Conservation (phyloP, 2,888 invertebrate genomes). For the Protonemura montana region DNA sequence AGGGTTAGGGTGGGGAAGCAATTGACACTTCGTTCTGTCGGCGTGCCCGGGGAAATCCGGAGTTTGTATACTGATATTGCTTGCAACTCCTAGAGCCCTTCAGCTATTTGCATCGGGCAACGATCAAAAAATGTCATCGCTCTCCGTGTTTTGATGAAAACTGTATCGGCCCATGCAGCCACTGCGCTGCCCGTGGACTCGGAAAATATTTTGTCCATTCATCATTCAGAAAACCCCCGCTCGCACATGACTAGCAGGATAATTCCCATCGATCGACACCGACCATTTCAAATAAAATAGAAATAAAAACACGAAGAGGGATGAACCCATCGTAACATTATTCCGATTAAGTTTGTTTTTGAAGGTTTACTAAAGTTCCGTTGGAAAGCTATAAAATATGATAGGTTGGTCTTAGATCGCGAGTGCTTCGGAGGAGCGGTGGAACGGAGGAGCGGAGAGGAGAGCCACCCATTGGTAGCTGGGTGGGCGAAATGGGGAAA, state of each 20-base stretch:
- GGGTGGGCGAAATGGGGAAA: not conserved
- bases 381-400: constrained; percentile 36
- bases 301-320: constrained; percentile 13
- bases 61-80: too few relatives aligned
- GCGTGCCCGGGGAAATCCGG: too few relatives aligned
- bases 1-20: too few relatives aligned
- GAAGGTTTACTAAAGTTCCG: constrained; percentile 33
- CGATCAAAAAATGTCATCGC: not conserved
- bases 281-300: constrained; percentile 34
- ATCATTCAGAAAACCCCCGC: not conserved
- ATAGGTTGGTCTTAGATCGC: constrained; percentile 8
- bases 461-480: too few relatives aligned
- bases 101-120: not conserved
- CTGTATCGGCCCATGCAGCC: not conserved
- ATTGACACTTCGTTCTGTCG: too few relatives aligned
- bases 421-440: not conserved
- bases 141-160: not conserved
- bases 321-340: constrained; percentile 37
- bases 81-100: not conserved
- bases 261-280: constrained; percentile 18
- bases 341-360: constrained; percentile 39
- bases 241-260: not conserved
- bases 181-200: not conserved
- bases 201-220: not conserved
- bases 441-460: too few relatives aligned